Percentiles rank a stretch among this genome's conserved stretches.
Conservation (phyloP, 2,888 invertebrate genomes). For the Lapara coniferarum region DNA sequence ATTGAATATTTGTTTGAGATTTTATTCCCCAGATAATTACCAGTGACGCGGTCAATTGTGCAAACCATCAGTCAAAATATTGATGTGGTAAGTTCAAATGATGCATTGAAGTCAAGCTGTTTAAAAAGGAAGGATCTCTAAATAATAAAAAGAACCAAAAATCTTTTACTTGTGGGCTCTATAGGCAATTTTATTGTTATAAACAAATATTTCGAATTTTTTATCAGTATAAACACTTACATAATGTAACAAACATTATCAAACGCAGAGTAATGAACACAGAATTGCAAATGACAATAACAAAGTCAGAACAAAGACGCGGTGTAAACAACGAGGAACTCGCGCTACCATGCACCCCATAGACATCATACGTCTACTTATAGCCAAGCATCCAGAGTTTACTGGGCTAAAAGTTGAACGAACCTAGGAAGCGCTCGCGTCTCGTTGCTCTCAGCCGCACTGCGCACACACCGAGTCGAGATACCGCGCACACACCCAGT, state of each 20-base stretch:
- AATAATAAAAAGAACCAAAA: too few relatives aligned
- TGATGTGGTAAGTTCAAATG: too few relatives aligned
- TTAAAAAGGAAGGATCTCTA: too few relatives aligned
- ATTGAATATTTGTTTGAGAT: too few relatives aligned
- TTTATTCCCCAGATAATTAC: too few relatives aligned
- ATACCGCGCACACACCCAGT: slow-evolving; percentile 59
- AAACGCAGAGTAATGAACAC: slow-evolving; percentile 33
- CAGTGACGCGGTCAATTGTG: too few relatives aligned
- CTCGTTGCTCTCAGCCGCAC: slow-evolving; percentile 74
- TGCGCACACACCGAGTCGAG: slow-evolving; percentile 53
- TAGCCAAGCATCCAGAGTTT: slow-evolving; percentile 73
- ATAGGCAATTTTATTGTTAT: too few relatives aligned
- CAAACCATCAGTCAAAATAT: too few relatives aligned
- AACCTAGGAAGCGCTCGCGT: slow-evolving; percentile 73
- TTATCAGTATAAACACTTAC: slow-evolving; percentile 1
- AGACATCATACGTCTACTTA: slow-evolving; percentile 47
- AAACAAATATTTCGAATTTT: too few relatives aligned
- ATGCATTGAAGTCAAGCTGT: too few relatives aligned
- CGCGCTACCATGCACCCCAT: slow-evolving; percentile 53
- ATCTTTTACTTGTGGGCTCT: too few relatives aligned
- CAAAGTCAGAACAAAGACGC: slow-evolving; percentile 52
- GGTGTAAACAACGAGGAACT: slow-evolving; percentile 58
- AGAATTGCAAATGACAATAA: slow-evolving; percentile 47
- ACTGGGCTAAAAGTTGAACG: slow-evolving; percentile 84
- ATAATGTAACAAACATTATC: slow-evolving; percentile 19